These are phyloP conservation scores for Strigamia maritima DNA, from an alignment of 2,888 invertebrate species.

Conservation along the genomic window DNA sequence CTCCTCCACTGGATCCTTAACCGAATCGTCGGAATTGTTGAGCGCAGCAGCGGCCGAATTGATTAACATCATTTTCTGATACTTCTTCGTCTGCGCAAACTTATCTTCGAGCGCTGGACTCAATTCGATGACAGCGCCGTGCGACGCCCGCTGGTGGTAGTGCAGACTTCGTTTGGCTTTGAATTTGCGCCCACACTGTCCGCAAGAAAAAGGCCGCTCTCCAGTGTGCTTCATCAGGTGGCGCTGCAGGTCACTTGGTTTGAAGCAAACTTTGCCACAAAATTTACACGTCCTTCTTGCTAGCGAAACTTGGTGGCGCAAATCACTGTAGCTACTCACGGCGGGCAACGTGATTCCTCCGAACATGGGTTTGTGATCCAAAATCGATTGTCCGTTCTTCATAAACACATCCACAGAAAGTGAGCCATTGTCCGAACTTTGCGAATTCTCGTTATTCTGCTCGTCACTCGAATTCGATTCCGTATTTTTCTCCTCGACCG, in stretches of 20 bases:
- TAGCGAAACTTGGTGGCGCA: conserved; percentile 33
- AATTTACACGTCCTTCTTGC: conserved; percentile 47
- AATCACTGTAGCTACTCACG: conserved; percentile 22
- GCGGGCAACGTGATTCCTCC: conserved; percentile 35
- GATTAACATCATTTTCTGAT: conserved; percentile 34
- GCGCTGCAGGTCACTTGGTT: conserved; percentile 49
- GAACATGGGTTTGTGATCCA: conserved; percentile 38
- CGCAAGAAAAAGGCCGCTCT: conserved; percentile 49
- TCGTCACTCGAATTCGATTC: conserved; percentile 31
- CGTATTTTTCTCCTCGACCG: neutral
- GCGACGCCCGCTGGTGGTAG: conserved; percentile 49
- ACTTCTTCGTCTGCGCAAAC: conserved; percentile 39
- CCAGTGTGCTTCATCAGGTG: conserved; percentile 50
- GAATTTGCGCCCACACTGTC: conserved; percentile 48
- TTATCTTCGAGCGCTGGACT: conserved; percentile 49
- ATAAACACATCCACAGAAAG: conserved; percentile 8
- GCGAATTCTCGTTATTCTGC: conserved; percentile 34
- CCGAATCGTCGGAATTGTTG: conserved; percentile 21
- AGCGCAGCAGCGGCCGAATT: neutral
- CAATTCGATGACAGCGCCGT: conserved; percentile 48
- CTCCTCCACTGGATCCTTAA: neutral
- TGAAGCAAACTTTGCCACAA: conserved; percentile 49
- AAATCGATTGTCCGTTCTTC: neutral
- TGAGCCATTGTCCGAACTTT: conserved; percentile 36
- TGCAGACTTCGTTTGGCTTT: conserved; percentile 50